Conservation (phyloP, 2,888 invertebrate species). For the Oxystoma pomonae region DNA sequence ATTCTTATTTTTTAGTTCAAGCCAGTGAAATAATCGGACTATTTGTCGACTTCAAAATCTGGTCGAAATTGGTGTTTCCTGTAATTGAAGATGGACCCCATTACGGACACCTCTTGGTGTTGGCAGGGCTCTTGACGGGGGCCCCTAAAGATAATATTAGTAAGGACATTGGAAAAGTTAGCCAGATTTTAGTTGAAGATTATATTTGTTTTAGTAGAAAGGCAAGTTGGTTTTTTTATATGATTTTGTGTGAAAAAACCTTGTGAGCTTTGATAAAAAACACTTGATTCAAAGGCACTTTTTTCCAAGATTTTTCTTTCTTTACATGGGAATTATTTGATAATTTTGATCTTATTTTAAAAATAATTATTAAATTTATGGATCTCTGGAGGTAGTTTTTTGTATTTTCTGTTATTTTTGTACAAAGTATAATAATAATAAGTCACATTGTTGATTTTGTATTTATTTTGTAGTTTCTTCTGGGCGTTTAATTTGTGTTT, state of each 20-base stretch:
- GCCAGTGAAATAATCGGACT: constrained; percentile 71
- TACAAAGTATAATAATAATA: too few species aligned
- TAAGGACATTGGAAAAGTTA: constrained; percentile 54
- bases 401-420: too few species aligned
- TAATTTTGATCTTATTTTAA: too few species aligned
- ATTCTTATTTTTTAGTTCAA: constrained; percentile 49
- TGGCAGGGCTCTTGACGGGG: constrained; percentile 60
- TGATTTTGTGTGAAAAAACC: too few species aligned
- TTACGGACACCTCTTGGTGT: constrained; percentile 55
- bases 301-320: too few species aligned
- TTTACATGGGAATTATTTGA: too few species aligned
- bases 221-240: constrained; percentile 37
- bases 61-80: constrained; percentile 64
- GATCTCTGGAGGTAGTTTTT: too few species aligned
- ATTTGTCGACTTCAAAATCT: constrained; percentile 66
- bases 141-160: constrained; percentile 50
- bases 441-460: too few species aligned
- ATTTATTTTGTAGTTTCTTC: too few species aligned
- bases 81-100: constrained; percentile 55
- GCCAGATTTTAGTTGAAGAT: constrained; percentile 55
- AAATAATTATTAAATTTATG: too few species aligned
- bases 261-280: not conserved
- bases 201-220: constrained; percentile 59
- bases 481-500: too few species aligned
- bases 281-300: too few species aligned